phyloP scores from a whole-genome alignment of 2,113 vertebrate species.

The Odontophorus gujanensis region DNA sequence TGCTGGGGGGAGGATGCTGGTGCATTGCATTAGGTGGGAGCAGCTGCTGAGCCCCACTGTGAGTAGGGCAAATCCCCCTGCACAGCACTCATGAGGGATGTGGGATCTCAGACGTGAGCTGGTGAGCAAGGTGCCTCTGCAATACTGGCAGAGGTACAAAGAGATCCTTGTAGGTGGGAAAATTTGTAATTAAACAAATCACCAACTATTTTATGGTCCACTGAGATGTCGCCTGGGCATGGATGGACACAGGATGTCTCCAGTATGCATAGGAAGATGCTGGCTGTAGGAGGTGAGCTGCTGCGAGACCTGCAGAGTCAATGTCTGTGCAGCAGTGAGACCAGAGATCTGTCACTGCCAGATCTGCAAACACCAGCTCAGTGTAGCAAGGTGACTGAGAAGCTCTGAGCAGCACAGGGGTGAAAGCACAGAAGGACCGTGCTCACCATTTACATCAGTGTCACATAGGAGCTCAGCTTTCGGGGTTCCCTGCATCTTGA shows the following conservation, averaged over 20 bases:
- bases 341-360: neutral
- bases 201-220: neutral
- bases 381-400: accelerated
- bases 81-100: neutral
- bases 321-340: neutral
- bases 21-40: neutral
- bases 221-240: neutral
- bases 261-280: accelerated
- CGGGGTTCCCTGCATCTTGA: neutral
- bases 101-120: neutral
- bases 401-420: neutral
- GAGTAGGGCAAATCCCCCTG: neutral
- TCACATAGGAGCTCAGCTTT: neutral
- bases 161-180: accelerated
- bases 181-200: neutral
- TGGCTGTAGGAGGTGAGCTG: neutral
- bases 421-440: neutral
- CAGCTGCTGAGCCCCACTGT: neutral
- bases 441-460: accelerated
- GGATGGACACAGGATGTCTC: accelerated
- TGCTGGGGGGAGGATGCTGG: neutral
- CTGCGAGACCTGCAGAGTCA: neutral
- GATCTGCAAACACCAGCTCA: neutral
- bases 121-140: accelerated
- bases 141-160: neutral